Evolutionary conservation across 2,888 invertebrate species (phyloP).

Genomic region (Athalia circularis): DNA sequence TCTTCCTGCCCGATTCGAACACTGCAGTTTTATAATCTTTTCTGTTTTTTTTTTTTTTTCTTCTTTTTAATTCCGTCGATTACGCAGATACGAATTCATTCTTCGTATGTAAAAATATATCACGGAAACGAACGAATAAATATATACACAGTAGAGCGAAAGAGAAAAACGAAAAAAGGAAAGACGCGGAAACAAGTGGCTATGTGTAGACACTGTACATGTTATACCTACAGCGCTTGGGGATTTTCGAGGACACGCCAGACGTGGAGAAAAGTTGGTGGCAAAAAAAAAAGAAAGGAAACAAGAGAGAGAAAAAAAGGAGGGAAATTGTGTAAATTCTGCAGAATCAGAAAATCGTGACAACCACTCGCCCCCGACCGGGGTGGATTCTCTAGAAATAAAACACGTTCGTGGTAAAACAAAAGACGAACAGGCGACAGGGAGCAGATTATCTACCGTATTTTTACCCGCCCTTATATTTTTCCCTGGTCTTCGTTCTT

Average conservation of each 20-base stretch:
- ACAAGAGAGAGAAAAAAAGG: background rate
- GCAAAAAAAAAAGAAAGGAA: background rate
- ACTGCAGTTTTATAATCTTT: too few species aligned
- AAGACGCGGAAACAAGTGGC: too few species aligned
- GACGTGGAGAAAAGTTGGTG: background rate
- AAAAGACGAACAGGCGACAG: slow-evolving; percentile 34
- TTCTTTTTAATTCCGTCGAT: too few species aligned
- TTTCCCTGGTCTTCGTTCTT: background rate
- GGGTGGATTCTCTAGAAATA: slow-evolving; percentile 8
- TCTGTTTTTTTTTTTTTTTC: background rate
- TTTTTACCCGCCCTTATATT: background rate
- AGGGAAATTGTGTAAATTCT: slow-evolving; percentile 21
- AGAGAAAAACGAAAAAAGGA: too few species aligned
- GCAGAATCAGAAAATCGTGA: slow-evolving; percentile 32
- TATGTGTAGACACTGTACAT: background rate
- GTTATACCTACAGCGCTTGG: background rate
- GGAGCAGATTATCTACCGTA: slow-evolving; percentile 31
- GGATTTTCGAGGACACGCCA: too few species aligned
- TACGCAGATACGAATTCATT: too few species aligned
- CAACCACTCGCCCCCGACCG: background rate
- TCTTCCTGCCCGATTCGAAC: slow-evolving; percentile 11
- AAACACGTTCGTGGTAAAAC: slow-evolving; percentile 22
- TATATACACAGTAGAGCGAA: too few species aligned
- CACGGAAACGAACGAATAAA: too few species aligned
- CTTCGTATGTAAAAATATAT: too few species aligned